Evolutionary conservation across 2,797 vertebrate genomes (phyloP).

Genomic region (Ambastaia sidthimunki): DNA sequence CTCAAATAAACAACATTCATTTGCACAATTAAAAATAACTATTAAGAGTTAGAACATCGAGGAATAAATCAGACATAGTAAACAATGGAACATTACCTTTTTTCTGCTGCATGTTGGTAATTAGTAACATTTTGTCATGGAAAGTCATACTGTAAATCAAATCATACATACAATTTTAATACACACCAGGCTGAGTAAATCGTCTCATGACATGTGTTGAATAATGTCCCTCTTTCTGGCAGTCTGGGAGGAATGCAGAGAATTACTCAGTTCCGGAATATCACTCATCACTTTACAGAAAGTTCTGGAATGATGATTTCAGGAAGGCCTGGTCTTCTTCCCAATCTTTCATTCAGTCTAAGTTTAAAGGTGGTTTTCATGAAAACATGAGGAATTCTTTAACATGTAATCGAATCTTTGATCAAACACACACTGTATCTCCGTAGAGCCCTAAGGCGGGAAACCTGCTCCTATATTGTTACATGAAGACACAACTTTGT

Average conservation of each 20-base stretch:
- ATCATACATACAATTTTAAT: not conserved
- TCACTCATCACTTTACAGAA: constrained; percentile 48
- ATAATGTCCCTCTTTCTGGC: constrained; percentile 1
- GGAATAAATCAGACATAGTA: no score
- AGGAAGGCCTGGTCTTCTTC: constrained; percentile 24
- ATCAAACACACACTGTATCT: constrained; percentile 2
- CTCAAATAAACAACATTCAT: not conserved
- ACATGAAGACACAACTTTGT: not conserved
- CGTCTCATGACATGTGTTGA: not conserved
- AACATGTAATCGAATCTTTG: constrained; percentile 36
- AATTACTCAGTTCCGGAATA: constrained; percentile 51
- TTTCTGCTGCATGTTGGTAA: no score
- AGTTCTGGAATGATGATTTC: constrained; percentile 36
- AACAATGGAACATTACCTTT: no score
- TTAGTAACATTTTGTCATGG: no score
- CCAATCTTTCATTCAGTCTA: constrained; percentile 40
- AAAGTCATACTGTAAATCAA: no score
- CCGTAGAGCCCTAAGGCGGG: not conserved
- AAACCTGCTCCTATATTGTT: not conserved
- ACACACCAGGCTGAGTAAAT: not conserved
- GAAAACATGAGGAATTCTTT: constrained; percentile 29
- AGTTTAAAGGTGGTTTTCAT: constrained; percentile 35
- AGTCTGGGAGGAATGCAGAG: constrained; percentile 45
- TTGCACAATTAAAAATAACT: no score
- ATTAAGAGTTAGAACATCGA: no score